These are phyloP conservation scores for Ptychochromis oligacanthus DNA, from an alignment of 2,113 vertebrate genomes.

Conservation along the genomic window DNA sequence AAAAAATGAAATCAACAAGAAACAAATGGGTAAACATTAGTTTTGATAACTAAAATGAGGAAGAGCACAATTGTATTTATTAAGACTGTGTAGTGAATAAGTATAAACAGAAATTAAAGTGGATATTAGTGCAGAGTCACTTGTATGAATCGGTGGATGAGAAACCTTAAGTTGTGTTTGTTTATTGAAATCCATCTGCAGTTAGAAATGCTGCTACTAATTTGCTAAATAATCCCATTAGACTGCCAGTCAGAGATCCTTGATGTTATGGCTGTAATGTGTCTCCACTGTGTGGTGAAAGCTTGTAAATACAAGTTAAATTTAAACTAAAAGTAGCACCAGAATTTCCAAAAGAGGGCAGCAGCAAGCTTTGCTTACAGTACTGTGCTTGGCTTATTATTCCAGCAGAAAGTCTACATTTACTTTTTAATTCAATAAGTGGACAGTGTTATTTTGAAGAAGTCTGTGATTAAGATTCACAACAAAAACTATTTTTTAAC, in stretches of 20 bases:
- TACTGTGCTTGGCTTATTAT: not conserved
- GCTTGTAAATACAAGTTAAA: conserved; percentile 14
- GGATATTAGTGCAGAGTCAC: not conserved
- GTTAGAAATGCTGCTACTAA: too few species aligned
- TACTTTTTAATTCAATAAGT: not conserved
- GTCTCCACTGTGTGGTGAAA: conserved; percentile 39
- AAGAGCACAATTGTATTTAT: not conserved
- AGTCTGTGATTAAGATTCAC: not conserved
- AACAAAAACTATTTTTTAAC: not conserved
- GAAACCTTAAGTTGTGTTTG: not conserved
- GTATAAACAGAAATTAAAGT: not conserved
- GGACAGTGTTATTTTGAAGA: not conserved
- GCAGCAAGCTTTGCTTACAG: conserved; percentile 29
- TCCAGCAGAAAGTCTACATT: not conserved
- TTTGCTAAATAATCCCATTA: not conserved
- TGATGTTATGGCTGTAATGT: not conserved
- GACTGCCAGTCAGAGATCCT: not conserved
- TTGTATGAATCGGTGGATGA: not conserved
- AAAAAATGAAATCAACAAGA: not conserved
- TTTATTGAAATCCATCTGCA: not conserved
- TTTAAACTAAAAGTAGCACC: not conserved
- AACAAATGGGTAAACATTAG: not conserved
- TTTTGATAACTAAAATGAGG: not conserved
- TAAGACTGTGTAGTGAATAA: not conserved
- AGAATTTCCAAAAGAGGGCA: conserved; percentile 65